phyloP scores from a whole-genome alignment of 2,113 vertebrate genomes.

The Nibea coibor region DNA sequence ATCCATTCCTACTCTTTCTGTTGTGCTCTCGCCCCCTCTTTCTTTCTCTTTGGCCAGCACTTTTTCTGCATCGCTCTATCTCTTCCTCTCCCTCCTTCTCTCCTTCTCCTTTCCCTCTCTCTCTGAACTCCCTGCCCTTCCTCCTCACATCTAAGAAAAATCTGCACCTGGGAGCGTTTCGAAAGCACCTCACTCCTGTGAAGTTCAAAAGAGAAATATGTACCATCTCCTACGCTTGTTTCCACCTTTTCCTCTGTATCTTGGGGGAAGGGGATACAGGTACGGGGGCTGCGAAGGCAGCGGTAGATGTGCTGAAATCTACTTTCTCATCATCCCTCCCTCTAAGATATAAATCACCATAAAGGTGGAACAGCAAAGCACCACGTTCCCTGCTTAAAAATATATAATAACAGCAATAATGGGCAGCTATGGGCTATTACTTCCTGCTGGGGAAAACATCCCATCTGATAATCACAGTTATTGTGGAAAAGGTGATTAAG shows the following conservation, averaged over 20 bases:
- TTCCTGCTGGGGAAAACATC: conserved; percentile 14
- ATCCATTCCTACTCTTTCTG: conserved; percentile 57
- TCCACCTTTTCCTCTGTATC: conserved; percentile 41
- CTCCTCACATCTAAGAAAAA: conserved; percentile 68
- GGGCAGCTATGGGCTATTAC: conserved; percentile 37
- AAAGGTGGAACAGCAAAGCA: conserved; percentile 24
- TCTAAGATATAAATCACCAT: conserved; percentile 38
- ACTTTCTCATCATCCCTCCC: conserved; percentile 34
- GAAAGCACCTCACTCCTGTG: conserved; percentile 62
- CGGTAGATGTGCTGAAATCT: conserved; percentile 5
- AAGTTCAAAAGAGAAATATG: conserved; percentile 70
- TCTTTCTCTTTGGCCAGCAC: conserved; percentile 24
- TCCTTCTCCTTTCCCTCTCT: conserved; percentile 40
- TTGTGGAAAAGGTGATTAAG: conserved; percentile 37
- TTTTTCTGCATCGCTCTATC: not conserved
- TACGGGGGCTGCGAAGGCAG: conserved; percentile 33
- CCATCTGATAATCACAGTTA: conserved; percentile 30
- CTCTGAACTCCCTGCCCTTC: conserved; percentile 57
- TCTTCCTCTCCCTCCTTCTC: conserved; percentile 18
- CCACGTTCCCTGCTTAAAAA: not conserved
- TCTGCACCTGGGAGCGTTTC: conserved; percentile 68
- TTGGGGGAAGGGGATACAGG: conserved; percentile 14
- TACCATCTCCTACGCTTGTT: conserved; percentile 65
- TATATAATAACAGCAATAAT: conserved; percentile 25
- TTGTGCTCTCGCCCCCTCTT: conserved; percentile 28